Base-by-base conservation (phyloP, 2,888 invertebrate species). In the Xylota segnis region DNA sequence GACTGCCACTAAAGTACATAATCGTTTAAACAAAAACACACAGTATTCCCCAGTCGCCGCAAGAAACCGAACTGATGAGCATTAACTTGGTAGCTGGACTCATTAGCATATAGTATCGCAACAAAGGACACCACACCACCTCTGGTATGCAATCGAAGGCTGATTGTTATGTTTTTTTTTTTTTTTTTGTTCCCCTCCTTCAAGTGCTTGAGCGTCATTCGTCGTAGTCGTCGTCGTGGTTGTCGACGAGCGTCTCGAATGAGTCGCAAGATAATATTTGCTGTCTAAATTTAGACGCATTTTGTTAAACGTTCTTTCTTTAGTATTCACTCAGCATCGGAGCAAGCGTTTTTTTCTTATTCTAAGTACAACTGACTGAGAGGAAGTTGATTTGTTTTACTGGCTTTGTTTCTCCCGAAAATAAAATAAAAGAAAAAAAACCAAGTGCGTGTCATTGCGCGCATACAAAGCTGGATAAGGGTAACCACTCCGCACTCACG, bases 241-340 rank as follows among this genome's bases (percentile, higher is more conserved):
- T 23, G 72, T 34, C 54, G 61, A 78, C 68, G 65, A 74, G 65
- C 70, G 81, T 81, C 81, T 81, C 61, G 66, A 61, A 66, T 66
- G 63, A 59, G 75, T 47, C 50, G 61, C 61, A 71, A 82, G 86
- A 86, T 82, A 81, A 82, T 76, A 77, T 76, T 70, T 77, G 59
- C 68, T 59, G 68, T 86, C 86, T 86, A 82, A 86, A 86, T 72
- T 86, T 86, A 86, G 81, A 86, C 82, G 72, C 77, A 56, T 72
- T 81, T 76, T 72, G 84, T 81, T 81, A 81, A 75, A 76, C 75
- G 71, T 61, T 81, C 76, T 77, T 86, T 68, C 82, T 86, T 86
- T 86, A 82, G 71, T 86, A 86, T 86, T 86, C 86, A 82, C 61
- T 58, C 72, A 72, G 86, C 81, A 86, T 86, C 86, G 82, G 82